Evolutionary conservation across 2,888 invertebrate genomes (phyloP).

Genomic region (Palloptera scutellata): DNA sequence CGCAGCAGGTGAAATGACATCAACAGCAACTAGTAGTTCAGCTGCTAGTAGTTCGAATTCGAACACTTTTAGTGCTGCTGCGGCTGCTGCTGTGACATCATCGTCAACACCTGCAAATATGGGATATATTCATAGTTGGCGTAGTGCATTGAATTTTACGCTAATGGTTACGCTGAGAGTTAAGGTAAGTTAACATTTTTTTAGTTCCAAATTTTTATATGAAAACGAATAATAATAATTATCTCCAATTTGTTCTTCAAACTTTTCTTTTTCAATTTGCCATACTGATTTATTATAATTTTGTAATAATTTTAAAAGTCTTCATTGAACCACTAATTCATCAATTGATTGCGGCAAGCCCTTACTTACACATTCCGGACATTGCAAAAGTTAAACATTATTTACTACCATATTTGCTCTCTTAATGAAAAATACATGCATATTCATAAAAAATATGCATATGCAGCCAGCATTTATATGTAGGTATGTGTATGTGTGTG

Average conservation of each 20-base stretch:
- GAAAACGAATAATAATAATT: too few relatives aligned
- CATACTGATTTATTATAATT: too few relatives aligned
- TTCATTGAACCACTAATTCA: too few relatives aligned
- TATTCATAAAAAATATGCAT: background rate
- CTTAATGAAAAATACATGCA: background rate
- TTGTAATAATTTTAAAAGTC: too few relatives aligned
- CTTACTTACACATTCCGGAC: too few relatives aligned
- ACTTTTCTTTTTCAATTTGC: too few relatives aligned
- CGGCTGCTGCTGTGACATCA: constrained; percentile 26
- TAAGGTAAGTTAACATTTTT: constrained; percentile 48
- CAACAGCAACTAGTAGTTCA: constrained; percentile 34
- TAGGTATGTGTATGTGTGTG: background rate
- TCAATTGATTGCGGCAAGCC: too few relatives aligned
- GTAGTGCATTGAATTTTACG: constrained; percentile 60
- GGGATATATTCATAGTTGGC: constrained; percentile 59
- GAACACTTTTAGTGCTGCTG: constrained; percentile 3
- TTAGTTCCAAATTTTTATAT: too few relatives aligned
- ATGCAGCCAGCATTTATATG: background rate
- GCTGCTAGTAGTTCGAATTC: constrained; percentile 21
- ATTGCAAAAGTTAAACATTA: too few relatives aligned
- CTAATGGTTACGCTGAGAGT: constrained; percentile 61
- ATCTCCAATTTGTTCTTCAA: too few relatives aligned
- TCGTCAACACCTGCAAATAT: constrained; percentile 58
- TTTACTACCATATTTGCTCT: too few relatives aligned
- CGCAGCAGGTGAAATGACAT: constrained; percentile 22